A percentile compares a stretch with the other conserved stretches of the same genome.
phyloP scores from a whole-genome alignment of 2,113 vertebrate genomes.

The Hoplias malabaricus region DNA sequence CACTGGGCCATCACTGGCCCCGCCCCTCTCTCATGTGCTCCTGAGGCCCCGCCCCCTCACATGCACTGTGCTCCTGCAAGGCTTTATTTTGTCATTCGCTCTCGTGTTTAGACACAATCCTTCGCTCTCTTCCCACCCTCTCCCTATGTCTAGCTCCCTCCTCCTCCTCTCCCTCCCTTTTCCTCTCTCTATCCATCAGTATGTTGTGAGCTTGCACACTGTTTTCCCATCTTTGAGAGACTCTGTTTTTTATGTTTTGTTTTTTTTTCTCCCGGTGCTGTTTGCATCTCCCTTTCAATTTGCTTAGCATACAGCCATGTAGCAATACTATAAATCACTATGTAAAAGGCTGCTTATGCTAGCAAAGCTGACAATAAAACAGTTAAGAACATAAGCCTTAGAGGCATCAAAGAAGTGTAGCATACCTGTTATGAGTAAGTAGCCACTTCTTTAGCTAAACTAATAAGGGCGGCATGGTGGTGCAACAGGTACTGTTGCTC shows the following conservation, averaged over 20 bases:
- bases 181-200: neutral
- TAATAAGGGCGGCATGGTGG: too few species aligned
- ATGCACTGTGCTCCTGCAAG: constrained; percentile 13
- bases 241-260: neutral
- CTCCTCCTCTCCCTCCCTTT: neutral
- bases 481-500: too few species aligned
- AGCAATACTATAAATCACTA: neutral
- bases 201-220: neutral
- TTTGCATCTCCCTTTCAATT: constrained; percentile 13
- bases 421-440: too few species aligned
- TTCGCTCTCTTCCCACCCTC: neutral
- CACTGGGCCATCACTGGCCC: neutral
- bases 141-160: neutral
- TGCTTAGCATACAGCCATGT: neutral
- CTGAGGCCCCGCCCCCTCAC: constrained; percentile 32
- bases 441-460: too few species aligned
- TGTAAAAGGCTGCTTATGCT: neutral
- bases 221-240: neutral
- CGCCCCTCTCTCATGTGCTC: neutral
- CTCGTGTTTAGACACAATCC: neutral
- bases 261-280: neutral
- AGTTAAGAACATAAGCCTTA: too few species aligned
- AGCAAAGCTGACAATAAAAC: neutral
- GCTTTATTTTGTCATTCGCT: neutral
- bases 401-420: too few species aligned